Evolutionary conservation across 2,888 invertebrate genomes (phyloP).

Genomic region (Dasypogon diadema): DNA sequence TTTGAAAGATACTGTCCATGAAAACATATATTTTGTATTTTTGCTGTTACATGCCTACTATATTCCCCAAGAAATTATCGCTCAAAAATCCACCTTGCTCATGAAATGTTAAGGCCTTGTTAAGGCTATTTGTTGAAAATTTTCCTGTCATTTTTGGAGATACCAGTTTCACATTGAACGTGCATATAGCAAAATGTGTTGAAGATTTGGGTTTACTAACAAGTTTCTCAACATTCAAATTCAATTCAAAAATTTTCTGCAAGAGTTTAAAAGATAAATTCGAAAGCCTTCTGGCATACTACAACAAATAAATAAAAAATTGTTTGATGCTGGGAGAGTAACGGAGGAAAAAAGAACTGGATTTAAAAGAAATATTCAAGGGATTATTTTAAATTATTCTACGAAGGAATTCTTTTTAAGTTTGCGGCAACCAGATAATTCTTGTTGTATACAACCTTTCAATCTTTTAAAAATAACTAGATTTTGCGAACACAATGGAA

Average conservation of each 20-base stretch:
- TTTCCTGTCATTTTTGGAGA: conserved; percentile 53
- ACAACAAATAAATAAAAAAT: conserved; percentile 23
- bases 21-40: conserved; percentile 54
- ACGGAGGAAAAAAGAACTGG: conserved; percentile 2
- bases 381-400: conserved; percentile 1
- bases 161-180: conserved; percentile 53
- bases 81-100: conserved; percentile 15
- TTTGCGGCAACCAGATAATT: conserved; percentile 8
- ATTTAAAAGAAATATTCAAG: conserved; percentile 26
- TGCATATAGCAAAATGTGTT: conserved; percentile 53
- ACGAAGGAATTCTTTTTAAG: conserved; percentile 11
- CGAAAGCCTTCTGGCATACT: conserved; percentile 7
- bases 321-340: neutral
- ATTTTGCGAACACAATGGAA: neutral
- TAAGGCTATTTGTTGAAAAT: conserved; percentile 53
- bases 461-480: conserved; percentile 8
- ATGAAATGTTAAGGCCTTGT: conserved; percentile 53
- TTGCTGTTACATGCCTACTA: conserved; percentile 26
- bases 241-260: conserved; percentile 52
- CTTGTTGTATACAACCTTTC: conserved; percentile 20
- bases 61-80: neutral
- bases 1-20: conserved; percentile 47
- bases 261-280: conserved; percentile 52
- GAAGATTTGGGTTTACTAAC: conserved; percentile 51
- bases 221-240: conserved; percentile 53